Percentiles rank a stretch among this genome's conserved stretches.
Evolutionary conservation across 2,797 vertebrate genomes (phyloP).

Genomic region (Ctenosaura bakeri): DNA sequence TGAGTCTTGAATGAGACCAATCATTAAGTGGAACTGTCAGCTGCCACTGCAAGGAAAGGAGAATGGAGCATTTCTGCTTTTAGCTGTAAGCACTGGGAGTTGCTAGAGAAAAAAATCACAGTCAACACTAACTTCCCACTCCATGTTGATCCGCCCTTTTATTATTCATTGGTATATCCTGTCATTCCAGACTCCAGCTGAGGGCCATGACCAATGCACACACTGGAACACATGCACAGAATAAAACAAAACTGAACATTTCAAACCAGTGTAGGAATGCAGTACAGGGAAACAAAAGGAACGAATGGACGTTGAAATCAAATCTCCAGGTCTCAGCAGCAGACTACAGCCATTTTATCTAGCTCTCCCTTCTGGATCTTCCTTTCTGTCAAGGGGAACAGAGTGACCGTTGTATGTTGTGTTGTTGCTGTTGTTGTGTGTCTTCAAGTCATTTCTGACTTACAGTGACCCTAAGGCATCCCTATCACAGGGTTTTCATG

Average conservation of each 20-base stretch:
- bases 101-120: background rate
- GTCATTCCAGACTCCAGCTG: background rate
- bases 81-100: background rate
- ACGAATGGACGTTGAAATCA: background rate
- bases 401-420: background rate
- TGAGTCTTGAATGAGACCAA: background rate
- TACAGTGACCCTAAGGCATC: too few relatives aligned
- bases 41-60: background rate
- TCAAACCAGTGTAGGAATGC: background rate
- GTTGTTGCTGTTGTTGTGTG: too few relatives aligned
- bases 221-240: too few relatives aligned
- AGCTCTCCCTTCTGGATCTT: background rate
- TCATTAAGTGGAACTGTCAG: background rate
- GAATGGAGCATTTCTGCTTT: background rate
- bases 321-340: too few relatives aligned
- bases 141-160: background rate
- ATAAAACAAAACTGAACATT: background rate
- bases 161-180: background rate
- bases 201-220: too few relatives aligned
- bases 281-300: background rate
- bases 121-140: background rate
- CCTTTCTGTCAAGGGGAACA: background rate
- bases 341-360: background rate
- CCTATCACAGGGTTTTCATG: too few relatives aligned
- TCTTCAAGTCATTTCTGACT: too few relatives aligned